Evolutionary conservation across 2,113 vertebrate genomes (phyloP).

Genomic region (Cyphomyrus discorhynchus): DNA sequence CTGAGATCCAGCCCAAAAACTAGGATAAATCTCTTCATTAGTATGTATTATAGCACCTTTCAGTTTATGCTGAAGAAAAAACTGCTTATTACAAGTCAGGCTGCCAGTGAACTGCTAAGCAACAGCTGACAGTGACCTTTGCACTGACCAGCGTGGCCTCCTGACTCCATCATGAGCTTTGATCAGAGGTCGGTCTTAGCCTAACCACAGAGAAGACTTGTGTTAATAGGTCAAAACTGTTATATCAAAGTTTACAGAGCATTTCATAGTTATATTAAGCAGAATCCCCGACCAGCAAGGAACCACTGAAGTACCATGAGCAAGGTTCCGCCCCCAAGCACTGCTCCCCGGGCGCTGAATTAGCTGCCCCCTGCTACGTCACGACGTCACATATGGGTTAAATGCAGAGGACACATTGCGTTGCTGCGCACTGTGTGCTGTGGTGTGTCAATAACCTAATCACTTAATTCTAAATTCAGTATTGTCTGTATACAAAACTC

Average conservation of each 20-base stretch:
- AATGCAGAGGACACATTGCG: no score
- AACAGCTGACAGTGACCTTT: slow-evolving; percentile 54
- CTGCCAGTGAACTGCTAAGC: slow-evolving; percentile 54
- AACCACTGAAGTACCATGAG: no score
- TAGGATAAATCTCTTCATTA: neutral
- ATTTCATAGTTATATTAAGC: neutral
- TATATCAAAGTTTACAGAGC: neutral
- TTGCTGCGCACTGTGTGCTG: no score
- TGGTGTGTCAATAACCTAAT: no score
- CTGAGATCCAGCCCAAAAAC: neutral
- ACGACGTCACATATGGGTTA: no score
- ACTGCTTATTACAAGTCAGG: slow-evolving; percentile 50
- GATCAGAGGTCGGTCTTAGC: neutral
- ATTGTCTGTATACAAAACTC: neutral
- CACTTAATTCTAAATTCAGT: neutral
- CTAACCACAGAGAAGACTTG: neutral
- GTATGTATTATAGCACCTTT: neutral
- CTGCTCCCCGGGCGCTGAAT: no score
- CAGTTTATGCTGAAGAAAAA: neutral
- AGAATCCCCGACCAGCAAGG: neutral
- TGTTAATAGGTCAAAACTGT: neutral
- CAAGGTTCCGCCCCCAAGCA: no score
- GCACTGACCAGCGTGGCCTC: slow-evolving; percentile 44
- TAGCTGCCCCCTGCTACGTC: no score
- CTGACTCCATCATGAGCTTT: neutral